These are phyloP conservation scores for Phasianus colchicus DNA, from an alignment of 2,113 vertebrate genomes.

Conservation along the genomic window DNA sequence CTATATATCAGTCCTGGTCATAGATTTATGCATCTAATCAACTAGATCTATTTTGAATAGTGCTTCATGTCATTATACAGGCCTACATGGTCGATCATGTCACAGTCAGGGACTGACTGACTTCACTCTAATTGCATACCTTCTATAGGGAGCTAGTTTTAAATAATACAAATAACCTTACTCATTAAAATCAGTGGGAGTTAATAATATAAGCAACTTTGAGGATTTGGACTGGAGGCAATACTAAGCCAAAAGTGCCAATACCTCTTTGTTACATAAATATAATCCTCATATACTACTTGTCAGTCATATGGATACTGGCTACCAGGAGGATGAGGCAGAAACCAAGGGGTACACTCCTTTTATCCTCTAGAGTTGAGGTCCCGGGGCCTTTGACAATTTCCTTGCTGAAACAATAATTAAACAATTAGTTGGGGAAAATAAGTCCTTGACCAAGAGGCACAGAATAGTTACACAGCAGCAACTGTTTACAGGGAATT, in stretches of 20 bases:
- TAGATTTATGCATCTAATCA: neutral
- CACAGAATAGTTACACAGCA: neutral
- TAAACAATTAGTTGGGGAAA: neutral
- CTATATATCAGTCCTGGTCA: neutral
- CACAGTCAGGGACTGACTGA: neutral
- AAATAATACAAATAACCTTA: neutral
- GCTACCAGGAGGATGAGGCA: neutral
- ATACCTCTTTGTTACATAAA: neutral
- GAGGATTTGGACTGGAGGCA: neutral
- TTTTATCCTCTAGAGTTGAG: neutral
- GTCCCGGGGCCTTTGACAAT: neutral
- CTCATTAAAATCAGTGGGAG: neutral
- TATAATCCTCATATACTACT: neutral
- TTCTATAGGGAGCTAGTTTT: neutral
- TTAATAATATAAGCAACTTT: neutral
- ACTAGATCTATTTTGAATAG: neutral
- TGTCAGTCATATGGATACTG: neutral
- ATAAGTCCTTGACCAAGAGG: neutral
- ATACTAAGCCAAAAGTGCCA: neutral
- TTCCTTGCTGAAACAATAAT: conserved; percentile 2
- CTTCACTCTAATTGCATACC: neutral
- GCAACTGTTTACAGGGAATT: fast-evolving
- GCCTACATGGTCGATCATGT: neutral
- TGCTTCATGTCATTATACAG: neutral
- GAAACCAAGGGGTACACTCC: neutral